Percentiles rank a stretch among this genome's conserved stretches.
phyloP scores from a whole-genome alignment of 2,888 invertebrate species.

The Metopia argyrocephala region DNA sequence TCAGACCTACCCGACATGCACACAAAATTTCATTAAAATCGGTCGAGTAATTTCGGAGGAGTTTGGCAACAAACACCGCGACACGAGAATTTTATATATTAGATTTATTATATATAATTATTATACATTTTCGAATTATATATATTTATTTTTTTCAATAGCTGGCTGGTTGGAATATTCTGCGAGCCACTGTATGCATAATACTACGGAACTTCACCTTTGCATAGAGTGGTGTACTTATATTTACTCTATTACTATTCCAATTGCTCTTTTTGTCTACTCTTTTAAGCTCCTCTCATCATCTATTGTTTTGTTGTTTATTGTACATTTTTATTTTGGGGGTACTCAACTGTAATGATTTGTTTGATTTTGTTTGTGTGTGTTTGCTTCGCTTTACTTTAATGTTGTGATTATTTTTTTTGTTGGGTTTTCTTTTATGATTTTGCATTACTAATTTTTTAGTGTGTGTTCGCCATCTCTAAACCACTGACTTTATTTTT shows the following conservation, averaged over 20 bases:
- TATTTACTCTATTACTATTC: background rate
- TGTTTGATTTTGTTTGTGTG: constrained; percentile 31
- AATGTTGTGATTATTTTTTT: constrained; percentile 16
- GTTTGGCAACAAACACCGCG: no score
- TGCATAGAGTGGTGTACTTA: constrained; percentile 8
- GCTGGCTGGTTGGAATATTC: no score
- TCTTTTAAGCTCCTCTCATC: constrained; percentile 4
- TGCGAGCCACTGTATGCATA: no score
- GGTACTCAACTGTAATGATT: constrained; percentile 33
- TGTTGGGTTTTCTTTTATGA: constrained; percentile 25
- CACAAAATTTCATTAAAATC: no score
- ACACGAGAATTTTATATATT: no score
- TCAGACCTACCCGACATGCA: no score
- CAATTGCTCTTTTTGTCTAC: background rate
- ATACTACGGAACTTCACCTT: background rate
- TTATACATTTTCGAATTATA: no score
- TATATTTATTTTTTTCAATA: no score
- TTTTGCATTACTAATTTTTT: constrained; percentile 31
- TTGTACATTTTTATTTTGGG: constrained; percentile 24
- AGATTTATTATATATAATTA: no score
- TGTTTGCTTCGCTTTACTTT: constrained; percentile 20
- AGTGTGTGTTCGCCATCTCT: constrained; percentile 45
- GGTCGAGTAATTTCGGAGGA: no score
- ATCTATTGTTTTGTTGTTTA: background rate
- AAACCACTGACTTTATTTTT: constrained; percentile 59